A percentile compares a stretch with the other conserved stretches of the same genome.
These are phyloP conservation scores for Ectemnius continuus DNA, from an alignment of 2,888 invertebrate genomes.

Conservation along the genomic window DNA sequence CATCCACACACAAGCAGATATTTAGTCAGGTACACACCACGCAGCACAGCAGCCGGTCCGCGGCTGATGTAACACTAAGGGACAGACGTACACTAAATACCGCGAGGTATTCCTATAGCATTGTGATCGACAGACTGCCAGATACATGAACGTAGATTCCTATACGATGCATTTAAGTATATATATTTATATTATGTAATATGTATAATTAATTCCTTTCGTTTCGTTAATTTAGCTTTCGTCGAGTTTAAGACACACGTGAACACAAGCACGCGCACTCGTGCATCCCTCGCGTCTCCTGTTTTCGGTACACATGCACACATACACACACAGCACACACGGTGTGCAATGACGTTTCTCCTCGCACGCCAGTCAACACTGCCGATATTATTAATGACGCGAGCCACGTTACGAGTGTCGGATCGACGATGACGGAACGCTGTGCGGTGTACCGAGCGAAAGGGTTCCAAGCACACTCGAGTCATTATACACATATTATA, in stretches of 20 bases:
- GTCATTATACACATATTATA: conserved; percentile 3
- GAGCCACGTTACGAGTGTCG: conserved; percentile 8
- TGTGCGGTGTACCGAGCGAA: conserved; percentile 25
- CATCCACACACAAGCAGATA: conserved; percentile 10
- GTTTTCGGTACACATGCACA: conserved; percentile 13
- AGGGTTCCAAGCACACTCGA: conserved; percentile 6
- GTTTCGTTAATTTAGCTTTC: conserved; percentile 50
- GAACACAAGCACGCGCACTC: too few relatives aligned
- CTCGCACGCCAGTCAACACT: conserved; percentile 21
- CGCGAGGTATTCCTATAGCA: conserved; percentile 65
- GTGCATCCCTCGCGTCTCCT: conserved; percentile 47
- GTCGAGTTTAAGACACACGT: conserved; percentile 43
- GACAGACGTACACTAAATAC: conserved; percentile 56
- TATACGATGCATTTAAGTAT: conserved; percentile 75
- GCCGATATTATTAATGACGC: conserved; percentile 11
- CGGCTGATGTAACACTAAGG: too few relatives aligned
- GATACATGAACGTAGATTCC: conserved; percentile 73
- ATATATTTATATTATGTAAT: conserved; percentile 67
- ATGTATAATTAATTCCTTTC: conserved; percentile 55
- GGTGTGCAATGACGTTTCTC: conserved; percentile 18
- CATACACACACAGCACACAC: neutral
- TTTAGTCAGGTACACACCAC: conserved; percentile 10
- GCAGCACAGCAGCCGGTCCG: neutral
- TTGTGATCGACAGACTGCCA: conserved; percentile 73
- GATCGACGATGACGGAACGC: conserved; percentile 14